phyloP scores from a whole-genome alignment of 2,113 vertebrate species.

The Triplophysa siluroides region DNA sequence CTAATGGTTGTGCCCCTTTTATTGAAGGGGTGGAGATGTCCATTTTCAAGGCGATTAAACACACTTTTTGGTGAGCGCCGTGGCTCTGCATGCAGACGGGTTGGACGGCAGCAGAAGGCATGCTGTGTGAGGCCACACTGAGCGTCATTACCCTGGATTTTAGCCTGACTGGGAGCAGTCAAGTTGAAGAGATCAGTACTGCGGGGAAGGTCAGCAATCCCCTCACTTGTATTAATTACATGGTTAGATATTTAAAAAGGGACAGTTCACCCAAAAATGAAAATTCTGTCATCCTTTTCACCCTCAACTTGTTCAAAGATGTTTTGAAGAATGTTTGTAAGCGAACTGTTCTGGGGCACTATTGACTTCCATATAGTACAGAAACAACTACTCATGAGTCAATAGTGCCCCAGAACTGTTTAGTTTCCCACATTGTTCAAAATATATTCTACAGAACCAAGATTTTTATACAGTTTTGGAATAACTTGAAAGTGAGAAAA shows the following conservation, averaged over 20 bases:
- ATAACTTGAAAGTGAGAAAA: too few species aligned
- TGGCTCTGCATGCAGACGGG: conserved; percentile 40
- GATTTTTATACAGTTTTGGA: too few species aligned
- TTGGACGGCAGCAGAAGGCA: conserved; percentile 37
- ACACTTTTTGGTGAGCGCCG: conserved; percentile 56
- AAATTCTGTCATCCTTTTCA: too few species aligned
- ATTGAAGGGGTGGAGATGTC: conserved; percentile 69
- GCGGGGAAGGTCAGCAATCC: neutral
- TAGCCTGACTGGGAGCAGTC: conserved; percentile 17
- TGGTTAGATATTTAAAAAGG: conserved; percentile 1
- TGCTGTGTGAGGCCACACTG: conserved; percentile 46
- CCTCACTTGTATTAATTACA: neutral
- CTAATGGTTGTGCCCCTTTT: conserved; percentile 70
- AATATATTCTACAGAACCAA: too few species aligned
- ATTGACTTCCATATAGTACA: too few species aligned
- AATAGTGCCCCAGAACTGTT: too few species aligned
- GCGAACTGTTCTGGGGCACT: too few species aligned
- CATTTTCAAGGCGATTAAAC: conserved; percentile 71
- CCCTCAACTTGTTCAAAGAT: too few species aligned
- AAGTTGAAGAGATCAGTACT: neutral
- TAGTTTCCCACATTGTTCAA: too few species aligned
- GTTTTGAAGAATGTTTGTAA: too few species aligned
- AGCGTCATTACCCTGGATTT: conserved; percentile 49
- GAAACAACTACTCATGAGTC: too few species aligned
- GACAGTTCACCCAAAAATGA: too few species aligned